Percentiles rank a stretch among this genome's conserved stretches.
These are phyloP conservation scores for Solen grandis DNA, from an alignment of 1,140 invertebrate genomes.

Conservation along the genomic window DNA sequence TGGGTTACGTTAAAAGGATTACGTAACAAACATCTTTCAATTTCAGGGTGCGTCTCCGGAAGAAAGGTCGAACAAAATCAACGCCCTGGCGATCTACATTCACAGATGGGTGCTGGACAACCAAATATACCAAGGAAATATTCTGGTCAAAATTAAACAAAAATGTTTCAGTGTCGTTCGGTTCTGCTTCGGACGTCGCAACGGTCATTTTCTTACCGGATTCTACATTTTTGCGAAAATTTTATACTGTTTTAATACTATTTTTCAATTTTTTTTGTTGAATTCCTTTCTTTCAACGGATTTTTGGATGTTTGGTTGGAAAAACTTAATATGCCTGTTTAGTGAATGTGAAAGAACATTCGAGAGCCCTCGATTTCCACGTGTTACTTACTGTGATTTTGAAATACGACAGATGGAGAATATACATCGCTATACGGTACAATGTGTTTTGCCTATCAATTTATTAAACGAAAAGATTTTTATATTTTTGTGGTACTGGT, in stretches of 20 bases:
- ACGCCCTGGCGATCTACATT: slow-evolving; percentile 65
- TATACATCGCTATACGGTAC: slow-evolving; percentile 75
- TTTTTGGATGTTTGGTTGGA: slow-evolving; percentile 80
- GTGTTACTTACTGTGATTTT: slow-evolving; percentile 82
- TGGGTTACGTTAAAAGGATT: too few species aligned
- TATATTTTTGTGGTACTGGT: slow-evolving; percentile 74
- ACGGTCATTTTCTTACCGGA: slow-evolving; percentile 81
- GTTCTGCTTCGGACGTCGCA: slow-evolving; percentile 71
- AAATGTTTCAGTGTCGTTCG: slow-evolving; percentile 49
- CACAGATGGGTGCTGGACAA: slow-evolving; percentile 67
- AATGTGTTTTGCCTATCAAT: slow-evolving; percentile 83
- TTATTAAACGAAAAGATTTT: slow-evolving; percentile 83
- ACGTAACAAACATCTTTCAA: too few species aligned
- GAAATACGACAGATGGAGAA: slow-evolving; percentile 79
- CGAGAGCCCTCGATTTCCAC: slow-evolving; percentile 72
- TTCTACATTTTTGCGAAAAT: slow-evolving; percentile 78
- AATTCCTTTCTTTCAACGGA: slow-evolving; percentile 77
- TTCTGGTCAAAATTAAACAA: slow-evolving; percentile 59
- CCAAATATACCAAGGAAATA: slow-evolving; percentile 62
- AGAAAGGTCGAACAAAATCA: slow-evolving; percentile 62
- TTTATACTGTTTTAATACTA: slow-evolving; percentile 69
- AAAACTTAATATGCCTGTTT: too few species aligned
- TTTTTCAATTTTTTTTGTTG: slow-evolving; percentile 71
- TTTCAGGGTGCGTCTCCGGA: slow-evolving; percentile 28
- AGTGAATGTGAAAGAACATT: too few species aligned